These are phyloP conservation scores for Heliconius charithonia DNA, from an alignment of 2,888 invertebrate species.

Conservation along the genomic window DNA sequence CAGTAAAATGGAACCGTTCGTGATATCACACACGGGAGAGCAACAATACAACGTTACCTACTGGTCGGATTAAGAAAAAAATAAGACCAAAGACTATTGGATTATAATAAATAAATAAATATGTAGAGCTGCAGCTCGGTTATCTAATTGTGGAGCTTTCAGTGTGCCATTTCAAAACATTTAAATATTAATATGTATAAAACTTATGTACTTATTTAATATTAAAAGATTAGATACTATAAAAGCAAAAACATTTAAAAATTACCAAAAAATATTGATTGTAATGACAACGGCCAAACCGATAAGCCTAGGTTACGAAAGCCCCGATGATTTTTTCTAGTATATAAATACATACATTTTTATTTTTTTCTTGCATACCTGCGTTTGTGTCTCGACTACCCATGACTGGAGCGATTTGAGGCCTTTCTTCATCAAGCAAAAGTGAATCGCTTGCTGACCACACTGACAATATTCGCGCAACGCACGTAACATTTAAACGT, in stretches of 20 bases:
- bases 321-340: no score
- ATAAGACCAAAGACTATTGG: not conserved
- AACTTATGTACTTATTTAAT: no score
- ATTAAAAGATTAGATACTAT: no score
- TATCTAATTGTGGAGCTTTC: no score
- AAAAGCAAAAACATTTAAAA: no score
- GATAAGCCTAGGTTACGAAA: no score
- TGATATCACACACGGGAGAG: not conserved
- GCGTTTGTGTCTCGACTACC: slow-evolving; percentile 85
- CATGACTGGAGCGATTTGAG: slow-evolving; percentile 86
- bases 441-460: slow-evolving; percentile 83
- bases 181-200: no score
- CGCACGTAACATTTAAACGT: slow-evolving; percentile 84
- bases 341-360: not conserved
- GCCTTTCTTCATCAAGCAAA: slow-evolving; percentile 85
- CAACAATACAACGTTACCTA: not conserved
- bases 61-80: not conserved
- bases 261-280: no score
- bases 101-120: not conserved
- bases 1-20: not conserved
- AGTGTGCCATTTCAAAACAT: no score
- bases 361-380: slow-evolving; percentile 54
- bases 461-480: slow-evolving; percentile 84
- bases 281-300: no score
- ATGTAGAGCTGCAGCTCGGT: no score